These are phyloP conservation scores for Andrena praecox DNA, from an alignment of 2,888 invertebrate species.

Conservation along the genomic window DNA sequence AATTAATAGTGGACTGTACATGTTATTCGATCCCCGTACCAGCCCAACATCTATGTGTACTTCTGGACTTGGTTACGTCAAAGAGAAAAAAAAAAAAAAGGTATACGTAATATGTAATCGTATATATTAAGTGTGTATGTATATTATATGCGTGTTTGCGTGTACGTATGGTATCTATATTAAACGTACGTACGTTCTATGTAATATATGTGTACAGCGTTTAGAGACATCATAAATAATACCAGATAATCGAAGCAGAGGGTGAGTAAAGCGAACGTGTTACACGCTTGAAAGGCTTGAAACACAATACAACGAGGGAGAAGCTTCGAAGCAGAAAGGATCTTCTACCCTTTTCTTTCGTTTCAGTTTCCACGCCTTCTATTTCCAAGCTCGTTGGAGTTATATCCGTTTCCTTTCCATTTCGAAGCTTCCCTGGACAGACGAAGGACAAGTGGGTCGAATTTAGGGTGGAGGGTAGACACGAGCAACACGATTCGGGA, in stretches of 20 bases:
- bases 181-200: neutral
- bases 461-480: neutral
- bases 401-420: slow-evolving; percentile 7
- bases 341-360: too few relatives aligned
- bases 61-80: slow-evolving; percentile 34
- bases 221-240: slow-evolving; percentile 41
- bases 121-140: slow-evolving; percentile 10
- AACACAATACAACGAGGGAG: slow-evolving; percentile 41
- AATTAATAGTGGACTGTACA: slow-evolving; percentile 29
- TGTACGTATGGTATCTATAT: slow-evolving; percentile 14
- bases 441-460: slow-evolving; percentile 19
- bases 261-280: slow-evolving; percentile 64
- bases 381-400: too few relatives aligned
- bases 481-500: slow-evolving; percentile 14
- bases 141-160: neutral
- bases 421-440: slow-evolving; percentile 48
- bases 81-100: neutral
- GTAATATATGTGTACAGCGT: slow-evolving; percentile 8
- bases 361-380: too few relatives aligned
- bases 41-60: slow-evolving; percentile 30
- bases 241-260: slow-evolving; percentile 54
- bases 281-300: slow-evolving; percentile 46
- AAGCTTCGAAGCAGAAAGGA: slow-evolving; percentile 42
- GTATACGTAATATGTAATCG: slow-evolving; percentile 20
- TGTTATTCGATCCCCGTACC: slow-evolving; percentile 45